These are phyloP conservation scores for Cataglyphis hispanica DNA, from an alignment of 1,140 invertebrate species.

Conservation along the genomic window DNA sequence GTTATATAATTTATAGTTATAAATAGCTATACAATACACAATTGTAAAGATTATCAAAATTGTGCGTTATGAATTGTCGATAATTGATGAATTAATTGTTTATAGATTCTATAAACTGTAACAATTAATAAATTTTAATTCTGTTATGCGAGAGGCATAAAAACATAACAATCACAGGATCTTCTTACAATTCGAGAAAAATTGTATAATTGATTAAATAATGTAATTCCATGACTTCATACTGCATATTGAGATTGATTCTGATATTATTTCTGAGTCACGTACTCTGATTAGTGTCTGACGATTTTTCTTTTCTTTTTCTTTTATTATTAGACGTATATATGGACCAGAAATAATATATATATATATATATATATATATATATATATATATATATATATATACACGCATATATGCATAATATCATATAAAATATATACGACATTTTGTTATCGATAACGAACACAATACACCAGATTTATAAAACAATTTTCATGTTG, in stretches of 20 bases:
- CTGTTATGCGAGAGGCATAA: constrained; percentile 45
- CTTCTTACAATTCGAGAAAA: constrained; percentile 19
- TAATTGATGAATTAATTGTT: constrained; percentile 46
- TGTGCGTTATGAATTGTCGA: constrained; percentile 47
- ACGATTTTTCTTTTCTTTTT: neutral
- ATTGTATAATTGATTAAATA: constrained; percentile 48
- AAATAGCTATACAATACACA: constrained; percentile 57
- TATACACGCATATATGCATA: constrained; percentile 20
- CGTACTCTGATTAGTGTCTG: constrained; percentile 5
- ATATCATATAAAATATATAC: constrained; percentile 61
- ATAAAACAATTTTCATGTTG: constrained; percentile 67
- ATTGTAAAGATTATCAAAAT: constrained; percentile 61
- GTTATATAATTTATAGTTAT: constrained; percentile 73
- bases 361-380: constrained; percentile 17
- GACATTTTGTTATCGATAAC: constrained; percentile 35
- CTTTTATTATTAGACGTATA: constrained; percentile 39
- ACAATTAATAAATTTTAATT: constrained; percentile 64
- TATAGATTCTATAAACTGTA: constrained; percentile 52
- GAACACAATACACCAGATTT: constrained; percentile 63
- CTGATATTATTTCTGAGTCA: constrained; percentile 50
- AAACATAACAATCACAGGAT: neutral
- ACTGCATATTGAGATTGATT: constrained; percentile 17
- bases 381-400: neutral
- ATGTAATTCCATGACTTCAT: constrained; percentile 47
- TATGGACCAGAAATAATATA: constrained; percentile 54